Percentiles rank a stretch among this genome's conserved stretches.
phyloP scores from a whole-genome alignment of 2,113 vertebrate species.

The Lycaon pictus region DNA sequence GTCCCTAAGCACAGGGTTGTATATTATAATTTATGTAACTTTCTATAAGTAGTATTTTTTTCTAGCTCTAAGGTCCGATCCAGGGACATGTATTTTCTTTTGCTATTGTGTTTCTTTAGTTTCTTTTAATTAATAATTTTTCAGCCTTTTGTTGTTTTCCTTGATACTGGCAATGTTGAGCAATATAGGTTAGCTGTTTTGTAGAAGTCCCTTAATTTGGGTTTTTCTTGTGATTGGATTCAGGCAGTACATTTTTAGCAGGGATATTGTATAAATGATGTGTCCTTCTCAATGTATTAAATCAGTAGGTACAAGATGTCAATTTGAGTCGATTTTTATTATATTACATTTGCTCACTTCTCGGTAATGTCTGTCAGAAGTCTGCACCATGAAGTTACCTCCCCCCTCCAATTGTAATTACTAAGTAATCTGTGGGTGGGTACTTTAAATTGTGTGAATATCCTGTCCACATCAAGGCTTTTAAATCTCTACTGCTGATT shows the following conservation, averaged over 20 bases:
- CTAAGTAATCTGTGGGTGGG: neutral
- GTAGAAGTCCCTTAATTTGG: neutral
- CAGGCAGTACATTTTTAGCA: neutral
- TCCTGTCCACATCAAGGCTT: neutral
- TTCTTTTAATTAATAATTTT: neutral
- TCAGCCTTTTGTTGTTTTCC: neutral
- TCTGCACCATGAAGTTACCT: neutral
- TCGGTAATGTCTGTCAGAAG: neutral
- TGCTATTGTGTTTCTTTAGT: neutral
- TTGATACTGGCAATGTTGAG: neutral
- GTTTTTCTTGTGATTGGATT: neutral
- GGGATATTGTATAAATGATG: accelerated
- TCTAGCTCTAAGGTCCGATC: neutral
- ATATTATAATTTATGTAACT: neutral
- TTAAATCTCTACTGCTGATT: neutral
- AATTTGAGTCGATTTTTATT: too few species aligned
- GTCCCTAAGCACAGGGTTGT: too few species aligned
- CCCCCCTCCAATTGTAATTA: neutral
- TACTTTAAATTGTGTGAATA: neutral
- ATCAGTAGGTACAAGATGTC: neutral
- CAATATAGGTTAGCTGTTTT: neutral
- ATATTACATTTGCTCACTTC: neutral
- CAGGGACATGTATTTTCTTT: neutral
- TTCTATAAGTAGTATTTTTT: neutral
- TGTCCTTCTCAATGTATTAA: neutral